Conservation (phyloP, 2,113 vertebrate genomes). For the Phyllostomus discolor region DNA sequence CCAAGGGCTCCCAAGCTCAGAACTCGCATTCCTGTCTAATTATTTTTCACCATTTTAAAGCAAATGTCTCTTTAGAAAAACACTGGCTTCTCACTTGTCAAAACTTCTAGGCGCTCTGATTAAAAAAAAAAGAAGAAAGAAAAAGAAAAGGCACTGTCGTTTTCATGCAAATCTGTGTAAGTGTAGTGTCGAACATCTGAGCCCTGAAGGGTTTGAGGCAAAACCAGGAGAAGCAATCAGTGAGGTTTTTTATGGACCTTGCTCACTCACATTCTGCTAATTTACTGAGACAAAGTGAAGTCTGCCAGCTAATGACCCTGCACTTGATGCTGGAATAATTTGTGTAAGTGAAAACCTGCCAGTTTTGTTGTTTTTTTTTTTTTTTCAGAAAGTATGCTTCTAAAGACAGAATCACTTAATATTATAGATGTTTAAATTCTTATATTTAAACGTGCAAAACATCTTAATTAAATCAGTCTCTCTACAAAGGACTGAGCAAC, state of each 20-base stretch:
- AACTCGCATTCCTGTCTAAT: background rate
- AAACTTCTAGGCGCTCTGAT: background rate
- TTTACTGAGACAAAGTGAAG: conserved; percentile 41
- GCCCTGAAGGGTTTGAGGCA: conserved; percentile 28
- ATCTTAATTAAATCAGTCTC: conserved; percentile 32
- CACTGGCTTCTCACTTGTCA: background rate
- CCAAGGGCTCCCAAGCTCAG: background rate
- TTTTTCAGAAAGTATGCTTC: conserved; percentile 17
- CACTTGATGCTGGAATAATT: conserved; percentile 29
- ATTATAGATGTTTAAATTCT: conserved; percentile 28
- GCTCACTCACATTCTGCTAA: conserved; percentile 55
- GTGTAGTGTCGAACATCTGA: background rate
- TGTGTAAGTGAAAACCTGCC: conserved; percentile 38
- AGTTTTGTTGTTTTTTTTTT: background rate
- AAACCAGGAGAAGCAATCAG: conserved; percentile 1
- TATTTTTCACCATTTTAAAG: background rate
- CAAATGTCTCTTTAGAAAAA: background rate
- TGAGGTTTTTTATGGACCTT: background rate
- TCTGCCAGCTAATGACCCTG: background rate
- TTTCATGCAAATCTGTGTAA: background rate
- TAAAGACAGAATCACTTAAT: conserved; percentile 44
- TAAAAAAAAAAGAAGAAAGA: background rate
- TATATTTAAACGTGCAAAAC: conserved; percentile 40
- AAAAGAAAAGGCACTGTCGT: background rate
- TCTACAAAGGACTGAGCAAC: background rate